Base-by-base conservation (phyloP, 64 coral and sea anemone species). In the Dendrophyllia cribrosa region DNA sequence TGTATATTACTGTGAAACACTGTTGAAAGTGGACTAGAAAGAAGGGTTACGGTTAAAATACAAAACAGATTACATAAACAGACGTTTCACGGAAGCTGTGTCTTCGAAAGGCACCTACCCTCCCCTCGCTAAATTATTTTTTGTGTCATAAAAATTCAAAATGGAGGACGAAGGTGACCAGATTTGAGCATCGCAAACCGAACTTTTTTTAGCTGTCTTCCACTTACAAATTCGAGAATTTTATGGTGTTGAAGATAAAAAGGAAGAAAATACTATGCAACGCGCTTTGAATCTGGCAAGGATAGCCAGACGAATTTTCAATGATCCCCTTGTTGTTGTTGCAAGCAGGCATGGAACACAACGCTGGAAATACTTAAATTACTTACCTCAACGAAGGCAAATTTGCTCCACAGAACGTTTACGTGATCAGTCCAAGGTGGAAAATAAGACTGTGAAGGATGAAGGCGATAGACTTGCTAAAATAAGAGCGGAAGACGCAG, bases 401-500 rank as follows among this genome's bases (percentile, higher is more conserved):
- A 71, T 93, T 46, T 74, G 66, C 43, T 81, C 76, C 25, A 44
- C 66, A 13, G 19, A 51, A 17, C 16, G 71, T 17, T 70, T 59
- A 50, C 19, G 34, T 0, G 12, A n/a, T 63, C 69, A 82, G 15
- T 81, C 17, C 7, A 45, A 84, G 20, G 62, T 68, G 44, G 26
- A 22, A 34, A 3, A 15, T 10, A 24, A 84, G 0, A 65, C 10
- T 14, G 61, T 19, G 20, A 71, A 20, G 4, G 62, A 59, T 43
- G 45, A 60, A n/a, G 55, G 47, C 12, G 60, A 95, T 20, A 81
- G 80, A 66, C 56, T 76, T 66, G 87, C 87, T 59, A 74, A 44
- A 51, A 79, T 79, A 26, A 79, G 70, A 78, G 64, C 83, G 20
- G 53, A 86, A 56, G 88, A 23, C 56, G 70, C 88, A 69, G 51